A percentile compares a stretch with the other conserved stretches of the same genome.
These are phyloP conservation scores for Nematolebias whitei DNA, from an alignment of 2,113 vertebrate genomes.

Conservation along the genomic window DNA sequence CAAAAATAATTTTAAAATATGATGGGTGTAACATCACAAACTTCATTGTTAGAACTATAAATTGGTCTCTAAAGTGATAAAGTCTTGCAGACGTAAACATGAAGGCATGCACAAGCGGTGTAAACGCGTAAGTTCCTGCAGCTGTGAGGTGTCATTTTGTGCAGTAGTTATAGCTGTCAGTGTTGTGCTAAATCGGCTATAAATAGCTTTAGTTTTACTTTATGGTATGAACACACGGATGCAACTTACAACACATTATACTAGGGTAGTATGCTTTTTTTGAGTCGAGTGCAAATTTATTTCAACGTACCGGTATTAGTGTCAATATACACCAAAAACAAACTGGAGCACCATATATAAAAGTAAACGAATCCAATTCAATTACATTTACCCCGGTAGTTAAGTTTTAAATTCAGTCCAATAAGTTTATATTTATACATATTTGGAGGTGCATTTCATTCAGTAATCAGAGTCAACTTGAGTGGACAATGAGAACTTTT, in stretches of 20 bases:
- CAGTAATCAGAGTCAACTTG: too few species aligned
- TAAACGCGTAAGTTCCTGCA: constrained; percentile 7
- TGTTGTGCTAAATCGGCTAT: not conserved
- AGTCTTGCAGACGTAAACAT: not conserved
- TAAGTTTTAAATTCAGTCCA: too few species aligned
- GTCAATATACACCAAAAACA: not conserved
- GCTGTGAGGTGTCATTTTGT: constrained; percentile 10
- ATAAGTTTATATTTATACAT: too few species aligned
- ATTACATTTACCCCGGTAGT: not conserved
- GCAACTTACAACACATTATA: not conserved
- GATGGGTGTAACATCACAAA: not conserved
- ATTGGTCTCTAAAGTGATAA: not conserved
- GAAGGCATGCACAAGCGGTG: not conserved
- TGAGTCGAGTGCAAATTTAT: not conserved
- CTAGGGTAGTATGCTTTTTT: not conserved
- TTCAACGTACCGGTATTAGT: not conserved
- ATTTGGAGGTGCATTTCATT: too few species aligned
- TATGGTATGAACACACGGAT: not conserved
- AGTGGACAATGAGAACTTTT: too few species aligned
- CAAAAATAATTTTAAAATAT: constrained; percentile 23
- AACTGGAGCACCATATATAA: not conserved
- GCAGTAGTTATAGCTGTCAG: constrained; percentile 20
- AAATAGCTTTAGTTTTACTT: constrained; percentile 1
- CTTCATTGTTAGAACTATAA: not conserved
- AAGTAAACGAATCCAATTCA: not conserved